phyloP scores from a whole-genome alignment of 2,797 vertebrate genomes.

The Danio jaintianensis region DNA sequence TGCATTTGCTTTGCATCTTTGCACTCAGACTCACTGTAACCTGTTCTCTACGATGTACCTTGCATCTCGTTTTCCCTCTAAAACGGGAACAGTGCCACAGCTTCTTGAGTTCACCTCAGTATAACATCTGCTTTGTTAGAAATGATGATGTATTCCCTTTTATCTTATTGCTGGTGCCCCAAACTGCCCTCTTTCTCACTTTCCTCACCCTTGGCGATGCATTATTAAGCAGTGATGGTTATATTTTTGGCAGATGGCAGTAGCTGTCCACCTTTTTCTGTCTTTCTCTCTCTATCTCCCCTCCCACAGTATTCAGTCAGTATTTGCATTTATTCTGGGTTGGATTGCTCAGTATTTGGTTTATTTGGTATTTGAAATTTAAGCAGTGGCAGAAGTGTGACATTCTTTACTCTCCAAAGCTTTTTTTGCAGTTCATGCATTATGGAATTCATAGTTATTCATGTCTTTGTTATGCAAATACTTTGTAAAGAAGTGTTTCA shows the following conservation, averaged over 20 bases:
- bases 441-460: too few species aligned
- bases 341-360: neutral
- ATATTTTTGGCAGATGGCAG: slow-evolving; percentile 8
- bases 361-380: neutral
- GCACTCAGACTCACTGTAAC: slow-evolving; percentile 57
- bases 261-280: neutral
- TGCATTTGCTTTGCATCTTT: slow-evolving; percentile 69
- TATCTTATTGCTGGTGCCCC: slow-evolving; percentile 22
- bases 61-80: neutral
- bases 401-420: neutral
- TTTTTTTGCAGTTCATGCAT: neutral
- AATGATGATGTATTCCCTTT: neutral
- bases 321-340: neutral
- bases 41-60: slow-evolving; percentile 12
- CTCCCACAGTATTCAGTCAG: slow-evolving; percentile 17
- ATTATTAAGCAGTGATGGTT: slow-evolving; percentile 30
- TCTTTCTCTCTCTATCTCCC: neutral
- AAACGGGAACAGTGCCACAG: neutral
- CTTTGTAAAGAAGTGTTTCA: too few species aligned
- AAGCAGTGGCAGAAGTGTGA: neutral
- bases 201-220: neutral
- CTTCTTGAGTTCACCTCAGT: neutral
- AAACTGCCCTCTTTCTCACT: slow-evolving; percentile 10
- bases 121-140: slow-evolving; percentile 12
- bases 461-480: too few species aligned